Percentiles rank a stretch among this genome's conserved stretches.
phyloP scores from a whole-genome alignment of 2,797 vertebrate genomes.

The Anas bahamensis region DNA sequence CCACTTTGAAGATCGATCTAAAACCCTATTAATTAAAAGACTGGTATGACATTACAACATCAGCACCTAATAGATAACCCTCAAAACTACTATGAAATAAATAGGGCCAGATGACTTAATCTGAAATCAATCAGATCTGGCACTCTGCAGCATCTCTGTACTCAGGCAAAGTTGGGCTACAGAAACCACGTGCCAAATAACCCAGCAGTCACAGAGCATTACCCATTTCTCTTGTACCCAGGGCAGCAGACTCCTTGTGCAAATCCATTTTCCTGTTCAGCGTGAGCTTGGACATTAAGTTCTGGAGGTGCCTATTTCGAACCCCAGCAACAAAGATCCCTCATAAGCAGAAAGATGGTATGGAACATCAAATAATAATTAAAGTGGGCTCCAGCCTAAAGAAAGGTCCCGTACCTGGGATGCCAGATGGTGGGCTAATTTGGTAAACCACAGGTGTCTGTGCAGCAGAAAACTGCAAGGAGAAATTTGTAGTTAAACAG shows the following conservation, averaged over 20 bases:
- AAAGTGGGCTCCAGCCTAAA: neutral
- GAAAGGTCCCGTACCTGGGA: constrained; percentile 73
- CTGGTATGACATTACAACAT: neutral
- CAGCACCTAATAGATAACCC: neutral
- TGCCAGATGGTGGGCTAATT: constrained; percentile 72
- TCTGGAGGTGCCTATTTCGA: neutral
- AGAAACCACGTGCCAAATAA: neutral
- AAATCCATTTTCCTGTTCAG: neutral
- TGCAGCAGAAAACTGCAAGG: constrained; percentile 73
- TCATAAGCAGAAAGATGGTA: neutral
- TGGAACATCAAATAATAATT: neutral
- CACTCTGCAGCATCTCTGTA: neutral
- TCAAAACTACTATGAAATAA: neutral
- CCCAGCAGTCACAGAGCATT: neutral
- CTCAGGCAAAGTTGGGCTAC: neutral
- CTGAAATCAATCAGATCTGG: neutral
- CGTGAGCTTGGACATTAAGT: neutral
- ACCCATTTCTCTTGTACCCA: neutral
- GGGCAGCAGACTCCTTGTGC: neutral
- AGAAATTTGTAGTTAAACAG: constrained; percentile 29
- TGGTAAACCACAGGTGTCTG: constrained; percentile 77
- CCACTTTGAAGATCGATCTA: neutral
- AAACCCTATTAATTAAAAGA: neutral
- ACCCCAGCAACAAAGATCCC: neutral
- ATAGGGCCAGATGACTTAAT: too few relatives aligned